Base-by-base conservation (phyloP, 2,888 invertebrate species). In the Elgonia sp. region DNA sequence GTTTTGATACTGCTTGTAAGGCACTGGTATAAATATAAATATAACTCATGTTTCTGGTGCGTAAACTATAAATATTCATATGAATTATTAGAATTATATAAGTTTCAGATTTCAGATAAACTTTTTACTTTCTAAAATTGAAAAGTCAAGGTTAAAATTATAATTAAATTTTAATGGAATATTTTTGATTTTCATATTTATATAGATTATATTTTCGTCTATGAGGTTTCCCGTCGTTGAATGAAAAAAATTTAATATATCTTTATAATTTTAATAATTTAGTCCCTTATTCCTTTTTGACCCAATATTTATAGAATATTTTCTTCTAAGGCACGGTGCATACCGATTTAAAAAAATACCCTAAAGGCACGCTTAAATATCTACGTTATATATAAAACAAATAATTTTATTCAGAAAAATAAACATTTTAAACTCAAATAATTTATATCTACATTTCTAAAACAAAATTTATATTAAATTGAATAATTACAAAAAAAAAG, bases 241-340 rank as follows among this genome's bases (percentile, higher is more conserved):
- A 69, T 75, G 75, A 42, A n/a, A 18, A 80, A 7, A 55, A 29
- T 55, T 57, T 20, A 39, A 18, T 72, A 21, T 53, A 67, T 39
- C 12, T 60, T 50, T 18, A 62, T 40, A 29, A 29, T 29, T 29
- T 18, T 53, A n/a, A 20, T 75, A 57, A 77, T 69, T 39, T 77
- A 39, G 42, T 88, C 86, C 55, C 57, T 82, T 65, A 86, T 69
- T 87, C 77, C 75, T 87, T 85, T 72, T 73, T 69, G 65, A 60
- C 60, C 86, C 86, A 81, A 29, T 63, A 60, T 14, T 67, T 57
- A n/a, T 57, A 39, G 81, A 73, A 79, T 86, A 85, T 86, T 88
- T 75, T 87, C 77, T 89, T 91, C 93, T 94, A 94, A 94, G 94
- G 94, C 94, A 94, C 94, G 93, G 86, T 76, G 82, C 92, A 92